Evolutionary conservation across 2,797 vertebrate genomes (phyloP), one percentile per base, ranked within the genome.

Genomic region (Gymnoscopelus braueri): DNA sequence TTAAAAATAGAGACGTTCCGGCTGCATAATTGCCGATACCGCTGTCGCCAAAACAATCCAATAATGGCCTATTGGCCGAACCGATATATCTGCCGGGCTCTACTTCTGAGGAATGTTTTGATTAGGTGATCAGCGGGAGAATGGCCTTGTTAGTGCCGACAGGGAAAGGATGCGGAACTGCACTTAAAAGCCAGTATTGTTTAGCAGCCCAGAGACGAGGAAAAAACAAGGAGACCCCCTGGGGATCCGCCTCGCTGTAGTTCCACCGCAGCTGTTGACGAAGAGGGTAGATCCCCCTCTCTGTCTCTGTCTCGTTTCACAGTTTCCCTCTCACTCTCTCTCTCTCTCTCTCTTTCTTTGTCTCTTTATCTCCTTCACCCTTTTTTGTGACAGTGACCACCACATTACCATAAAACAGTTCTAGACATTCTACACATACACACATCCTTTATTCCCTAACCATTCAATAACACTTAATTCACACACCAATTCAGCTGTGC

Each of bases 221-320:
- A 58, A 66, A 66, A 56, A 66, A 56, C 53, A 65, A 53, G 35
- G 19, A 10, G 52, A 39, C 52, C 53, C 64, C 64, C 15, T 29
- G 44, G 64, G 64, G 29, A 32, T 7, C 3, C 2, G 26, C 14
- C 35, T 9, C 3, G 26, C 61, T 63, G 12, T 44, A 39, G 44
- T n/a, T 32, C 44, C 44, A 57, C 64, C 26, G 24, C 55, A 67
- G 65, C 65, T 50, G 65, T 35, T 48, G 53, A 14, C 14, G 53
- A 49, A 47, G 64, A 48, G 12, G 53, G 15, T 14, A 12, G 24
- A 35, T 19, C 64, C 23, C 13, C 6, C 48, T 7, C 14, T 24
- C 3, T 26, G 15, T 32, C 19, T 29, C 10, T 56, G 11, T 55
- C 29, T 8, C 13, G n/a, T n/a, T 14, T 50, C 15, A 7, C 3